Conservation (phyloP, 2,888 invertebrate species). For the Andrena fulva region DNA sequence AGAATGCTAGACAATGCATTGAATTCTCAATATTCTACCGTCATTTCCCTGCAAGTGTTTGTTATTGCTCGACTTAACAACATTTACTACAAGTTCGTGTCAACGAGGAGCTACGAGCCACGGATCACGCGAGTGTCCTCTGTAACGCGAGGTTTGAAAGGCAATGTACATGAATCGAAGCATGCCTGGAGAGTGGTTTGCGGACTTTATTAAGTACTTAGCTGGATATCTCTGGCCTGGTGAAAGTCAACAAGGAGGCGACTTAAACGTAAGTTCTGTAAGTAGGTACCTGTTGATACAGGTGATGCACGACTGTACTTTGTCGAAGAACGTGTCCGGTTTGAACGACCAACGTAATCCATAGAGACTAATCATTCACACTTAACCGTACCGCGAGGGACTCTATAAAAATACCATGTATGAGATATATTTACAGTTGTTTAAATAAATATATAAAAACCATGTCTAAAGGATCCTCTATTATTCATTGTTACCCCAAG, state of each 20-base stretch:
- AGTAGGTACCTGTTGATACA: constrained; percentile 20
- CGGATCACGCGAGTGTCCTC: background rate
- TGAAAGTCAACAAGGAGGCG: background rate
- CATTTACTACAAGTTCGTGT: constrained; percentile 17
- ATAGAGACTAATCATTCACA: constrained; percentile 22
- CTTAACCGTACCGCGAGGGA: constrained; percentile 10
- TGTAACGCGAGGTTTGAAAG: background rate
- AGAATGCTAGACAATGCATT: background rate
- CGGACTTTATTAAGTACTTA: constrained; percentile 1
- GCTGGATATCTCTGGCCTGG: background rate
- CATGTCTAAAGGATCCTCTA: constrained; percentile 31
- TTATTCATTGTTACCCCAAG: constrained; percentile 28
- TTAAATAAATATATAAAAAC: constrained; percentile 66
- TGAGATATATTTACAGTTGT: constrained; percentile 57
- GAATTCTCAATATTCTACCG: background rate
- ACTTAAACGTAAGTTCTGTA: constrained; percentile 21
- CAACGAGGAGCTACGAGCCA: background rate
- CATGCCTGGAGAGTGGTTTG: constrained; percentile 5
- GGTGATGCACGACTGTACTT: constrained; percentile 4
- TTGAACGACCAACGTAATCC: background rate
- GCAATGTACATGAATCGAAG: constrained; percentile 7
- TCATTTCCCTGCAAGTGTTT: constrained; percentile 18
- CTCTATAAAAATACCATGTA: constrained; percentile 20
- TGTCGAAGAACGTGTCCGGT: background rate
- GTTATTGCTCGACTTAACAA: constrained; percentile 20